Percentiles rank a stretch among this genome's conserved stretches.
phyloP scores from a whole-genome alignment of 2,888 invertebrate species.

The Callimorpha dominula region DNA sequence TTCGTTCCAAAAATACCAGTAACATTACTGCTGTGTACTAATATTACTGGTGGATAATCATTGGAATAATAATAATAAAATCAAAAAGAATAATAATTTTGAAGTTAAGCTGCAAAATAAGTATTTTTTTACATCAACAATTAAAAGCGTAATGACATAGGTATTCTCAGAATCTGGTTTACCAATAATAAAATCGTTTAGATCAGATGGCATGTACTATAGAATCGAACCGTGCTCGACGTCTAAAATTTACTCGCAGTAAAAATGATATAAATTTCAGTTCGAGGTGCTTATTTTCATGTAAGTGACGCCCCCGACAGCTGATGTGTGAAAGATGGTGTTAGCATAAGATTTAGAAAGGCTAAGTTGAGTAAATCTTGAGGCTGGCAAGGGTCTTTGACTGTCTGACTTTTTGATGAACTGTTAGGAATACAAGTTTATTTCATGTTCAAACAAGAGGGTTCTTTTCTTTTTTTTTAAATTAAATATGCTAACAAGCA shows the following conservation, averaged over 20 bases:
- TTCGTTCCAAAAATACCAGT: no score
- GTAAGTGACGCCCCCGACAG: slow-evolving; percentile 6
- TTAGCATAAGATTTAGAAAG: slow-evolving; percentile 12
- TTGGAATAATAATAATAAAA: no score
- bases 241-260: background rate
- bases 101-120: background rate
- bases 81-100: background rate
- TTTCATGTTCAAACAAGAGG: background rate
- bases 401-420: slow-evolving; percentile 16
- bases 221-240: background rate
- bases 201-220: background rate
- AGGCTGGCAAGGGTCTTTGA: slow-evolving; percentile 11
- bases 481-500: background rate
- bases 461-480: background rate
- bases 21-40: no score
- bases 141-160: background rate
- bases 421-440: background rate
- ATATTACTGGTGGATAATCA: no score
- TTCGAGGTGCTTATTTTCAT: slow-evolving; percentile 1
- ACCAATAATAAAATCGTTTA: background rate
- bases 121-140: background rate
- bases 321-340: slow-evolving; percentile 11
- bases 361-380: slow-evolving; percentile 14
- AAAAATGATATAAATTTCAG: slow-evolving; percentile 8
- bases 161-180: background rate